Evolutionary conservation across 2,797 vertebrate genomes (phyloP), one percentile per base, ranked within the genome.

Genomic region (Urophycis tenuis): DNA sequence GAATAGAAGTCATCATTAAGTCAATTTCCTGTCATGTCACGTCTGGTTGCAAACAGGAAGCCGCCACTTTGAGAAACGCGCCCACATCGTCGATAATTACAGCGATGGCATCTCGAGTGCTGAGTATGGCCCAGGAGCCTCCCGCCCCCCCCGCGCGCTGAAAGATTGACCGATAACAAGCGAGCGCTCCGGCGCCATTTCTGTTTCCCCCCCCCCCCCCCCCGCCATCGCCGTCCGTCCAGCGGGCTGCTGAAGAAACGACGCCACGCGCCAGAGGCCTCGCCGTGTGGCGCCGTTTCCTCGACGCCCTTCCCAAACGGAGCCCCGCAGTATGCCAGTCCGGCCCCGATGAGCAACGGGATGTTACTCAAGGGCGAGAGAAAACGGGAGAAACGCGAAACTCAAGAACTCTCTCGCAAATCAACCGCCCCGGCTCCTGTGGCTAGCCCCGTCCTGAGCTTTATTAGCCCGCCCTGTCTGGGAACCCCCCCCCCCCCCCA

Each of bases 41-140:
- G 8, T 70, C 74, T 81, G 76, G 73, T 73, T 79, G 74, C 71
- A 72, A 77, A 85, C 75, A 82, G 85, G 81, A 87, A 82, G 64
- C 29, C 72, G 49, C 49, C 49, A 72, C 76, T 22, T 11, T 67
- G 79, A 69, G 72, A 80, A 78, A 83, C 72, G 70, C 3, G 0
- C 77, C 86, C 82, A 81, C 75, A n/a, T 88, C 80, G 29, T 75
- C 78, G 30, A 19, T 82, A 72, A 45, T 67, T 25, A 29, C 35
- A 29, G 36, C 0, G 78, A 86, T 84, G 78, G 29, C 71, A 80
- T 82, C 81, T 19, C 74, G 12, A 29, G 5, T 25, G 4, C 60
- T 29, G 25, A 1, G 53, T 64, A 49, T 71, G 76, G n/a, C n/a
- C n/a, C n/a, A 9, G 9, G 29, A 49, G 25, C 11, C 60, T 25